Conservation (phyloP, 2,797 vertebrate species). For the Lagorchestes hirsutus region DNA sequence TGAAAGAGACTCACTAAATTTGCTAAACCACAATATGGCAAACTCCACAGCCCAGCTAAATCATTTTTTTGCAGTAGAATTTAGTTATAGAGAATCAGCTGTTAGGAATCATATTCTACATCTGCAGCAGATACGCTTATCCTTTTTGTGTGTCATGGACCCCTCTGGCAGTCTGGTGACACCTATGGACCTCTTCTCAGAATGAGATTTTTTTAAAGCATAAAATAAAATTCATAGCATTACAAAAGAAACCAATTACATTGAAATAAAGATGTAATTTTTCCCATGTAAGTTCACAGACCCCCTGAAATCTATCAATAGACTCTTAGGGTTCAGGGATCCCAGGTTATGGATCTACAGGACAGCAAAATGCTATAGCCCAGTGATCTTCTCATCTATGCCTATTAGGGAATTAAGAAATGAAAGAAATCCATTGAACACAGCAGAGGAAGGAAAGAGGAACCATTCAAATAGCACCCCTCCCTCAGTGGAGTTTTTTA, state of each 20-base stretch:
- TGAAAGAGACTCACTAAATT: not conserved
- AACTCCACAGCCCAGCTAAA: not conserved
- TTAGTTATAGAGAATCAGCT: slow-evolving; percentile 13
- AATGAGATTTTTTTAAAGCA: not conserved
- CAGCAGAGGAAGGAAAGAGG: no score
- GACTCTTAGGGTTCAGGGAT: not conserved
- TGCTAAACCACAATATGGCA: not conserved
- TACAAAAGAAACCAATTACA: not conserved
- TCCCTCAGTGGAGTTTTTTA: not conserved
- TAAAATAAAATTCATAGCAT: not conserved
- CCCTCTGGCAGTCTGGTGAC: not conserved
- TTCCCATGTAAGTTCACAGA: not conserved
- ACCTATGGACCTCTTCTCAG: not conserved
- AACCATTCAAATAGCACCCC: not conserved
- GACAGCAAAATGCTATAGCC: not conserved
- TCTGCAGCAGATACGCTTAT: not conserved
- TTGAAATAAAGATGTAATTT: not conserved
- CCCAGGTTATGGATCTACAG: not conserved
- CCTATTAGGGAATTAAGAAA: not conserved
- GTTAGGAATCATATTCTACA: not conserved
- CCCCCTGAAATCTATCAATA: not conserved
- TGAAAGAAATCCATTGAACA: not conserved
- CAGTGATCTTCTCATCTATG: not conserved
- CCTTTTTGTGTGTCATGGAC: not conserved
- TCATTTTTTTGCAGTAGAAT: not conserved